These are phyloP conservation scores for Microhierax caerulescens DNA, from an alignment of 2,797 vertebrate genomes.

Conservation along the genomic window DNA sequence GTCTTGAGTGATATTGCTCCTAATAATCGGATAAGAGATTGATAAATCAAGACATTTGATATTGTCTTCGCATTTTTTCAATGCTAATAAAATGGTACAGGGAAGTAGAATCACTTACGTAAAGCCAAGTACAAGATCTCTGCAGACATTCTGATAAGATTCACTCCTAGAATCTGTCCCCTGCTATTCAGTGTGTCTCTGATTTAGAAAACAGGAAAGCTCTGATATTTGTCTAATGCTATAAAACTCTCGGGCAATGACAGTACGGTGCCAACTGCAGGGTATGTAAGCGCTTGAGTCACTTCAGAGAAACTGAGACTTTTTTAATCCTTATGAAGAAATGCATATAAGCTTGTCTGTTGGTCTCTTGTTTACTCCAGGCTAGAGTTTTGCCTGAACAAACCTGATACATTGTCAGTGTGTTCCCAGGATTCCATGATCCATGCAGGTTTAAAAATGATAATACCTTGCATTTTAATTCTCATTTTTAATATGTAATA, in stretches of 20 bases:
- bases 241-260: neutral
- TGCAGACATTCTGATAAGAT: neutral
- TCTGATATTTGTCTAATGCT: neutral
- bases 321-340: neutral
- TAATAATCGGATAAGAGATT: neutral
- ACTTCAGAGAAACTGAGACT: neutral
- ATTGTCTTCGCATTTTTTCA: accelerated
- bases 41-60: neutral
- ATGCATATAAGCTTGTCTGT: accelerated
- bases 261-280: neutral
- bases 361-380: neutral
- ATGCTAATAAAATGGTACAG: neutral
- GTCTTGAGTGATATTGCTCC: neutral
- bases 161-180: neutral
- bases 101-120: neutral
- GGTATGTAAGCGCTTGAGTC: neutral
- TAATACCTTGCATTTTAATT: neutral
- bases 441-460: neutral
- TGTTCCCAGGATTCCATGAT: neutral
- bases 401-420: neutral
- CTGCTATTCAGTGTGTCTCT: neutral
- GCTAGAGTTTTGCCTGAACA: neutral
- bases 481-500: neutral
- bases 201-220: neutral
- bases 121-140: neutral